A percentile compares a stretch with the other conserved stretches of the same genome.
These are phyloP conservation scores for Phrixothrix hirtus DNA, from an alignment of 2,888 invertebrate species.

Conservation along the genomic window DNA sequence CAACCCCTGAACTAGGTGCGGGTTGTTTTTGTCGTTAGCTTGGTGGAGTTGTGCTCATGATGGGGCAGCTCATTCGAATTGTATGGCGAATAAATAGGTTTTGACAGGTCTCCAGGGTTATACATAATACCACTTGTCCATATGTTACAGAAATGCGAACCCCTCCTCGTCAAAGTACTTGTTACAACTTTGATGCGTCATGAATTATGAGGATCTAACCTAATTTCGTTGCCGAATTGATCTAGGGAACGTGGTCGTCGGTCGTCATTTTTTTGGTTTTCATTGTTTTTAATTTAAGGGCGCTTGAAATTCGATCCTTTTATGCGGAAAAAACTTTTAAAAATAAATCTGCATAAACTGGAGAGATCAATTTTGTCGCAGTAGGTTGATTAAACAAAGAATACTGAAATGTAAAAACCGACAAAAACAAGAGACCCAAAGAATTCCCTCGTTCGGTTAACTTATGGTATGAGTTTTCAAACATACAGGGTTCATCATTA, in stretches of 20 bases:
- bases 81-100: slow-evolving; percentile 53
- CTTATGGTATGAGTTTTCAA: slow-evolving; percentile 43
- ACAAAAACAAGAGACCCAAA: slow-evolving; percentile 12
- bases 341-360: no score
- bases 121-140: slow-evolving; percentile 58
- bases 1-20: slow-evolving; percentile 27
- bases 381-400: no score
- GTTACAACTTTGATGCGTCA: slow-evolving; percentile 33
- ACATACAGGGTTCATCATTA: slow-evolving; percentile 38
- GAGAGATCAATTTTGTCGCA: no score
- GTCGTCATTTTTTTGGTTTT: no score
- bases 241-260: background rate
- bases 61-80: slow-evolving; percentile 46
- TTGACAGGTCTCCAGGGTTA: slow-evolving; percentile 55
- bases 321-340: no score
- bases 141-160: slow-evolving; percentile 48
- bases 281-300: no score
- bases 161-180: slow-evolving; percentile 34
- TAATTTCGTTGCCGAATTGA: slow-evolving; percentile 10
- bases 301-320: no score
- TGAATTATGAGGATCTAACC: slow-evolving; percentile 29
- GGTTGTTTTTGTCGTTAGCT: slow-evolving; percentile 39
- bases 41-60: slow-evolving; percentile 22
- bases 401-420: slow-evolving; percentile 10
- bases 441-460: slow-evolving; percentile 35